Percentiles rank a stretch among this genome's conserved stretches.
These are phyloP conservation scores for Oxyura jamaicensis DNA, from an alignment of 2,113 vertebrate species.

Conservation along the genomic window DNA sequence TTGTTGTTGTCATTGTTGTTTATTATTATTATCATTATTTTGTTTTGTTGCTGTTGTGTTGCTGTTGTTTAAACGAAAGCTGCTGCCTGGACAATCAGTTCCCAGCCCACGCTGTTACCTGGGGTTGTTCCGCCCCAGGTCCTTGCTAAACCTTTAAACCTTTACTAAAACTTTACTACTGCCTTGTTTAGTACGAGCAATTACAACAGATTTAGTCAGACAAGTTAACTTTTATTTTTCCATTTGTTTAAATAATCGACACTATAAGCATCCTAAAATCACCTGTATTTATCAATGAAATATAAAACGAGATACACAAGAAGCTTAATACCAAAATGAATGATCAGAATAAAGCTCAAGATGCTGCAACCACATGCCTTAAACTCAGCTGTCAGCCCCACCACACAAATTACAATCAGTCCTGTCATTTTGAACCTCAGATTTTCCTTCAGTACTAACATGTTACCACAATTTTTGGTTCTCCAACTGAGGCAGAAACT, in stretches of 20 bases:
- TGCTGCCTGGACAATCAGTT: neutral
- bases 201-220: neutral
- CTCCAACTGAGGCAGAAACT: neutral
- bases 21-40: no score
- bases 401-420: neutral
- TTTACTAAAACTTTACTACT: neutral
- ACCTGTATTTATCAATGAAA: neutral
- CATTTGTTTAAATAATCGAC: neutral
- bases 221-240: neutral
- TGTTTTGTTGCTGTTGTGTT: neutral
- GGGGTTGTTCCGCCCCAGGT: neutral
- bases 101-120: neutral
- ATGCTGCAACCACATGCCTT: neutral
- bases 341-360: neutral
- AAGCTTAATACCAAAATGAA: neutral
- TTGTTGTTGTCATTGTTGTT: no score
- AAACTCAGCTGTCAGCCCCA: neutral
- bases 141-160: neutral
- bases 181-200: neutral
- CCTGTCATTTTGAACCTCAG: neutral
- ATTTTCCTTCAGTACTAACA: neutral
- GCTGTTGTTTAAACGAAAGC: neutral
- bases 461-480: neutral
- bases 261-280: neutral
- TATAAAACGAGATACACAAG: neutral